Conservation (phyloP, 1,140 invertebrate species). For the Apolygus lucorum region DNA sequence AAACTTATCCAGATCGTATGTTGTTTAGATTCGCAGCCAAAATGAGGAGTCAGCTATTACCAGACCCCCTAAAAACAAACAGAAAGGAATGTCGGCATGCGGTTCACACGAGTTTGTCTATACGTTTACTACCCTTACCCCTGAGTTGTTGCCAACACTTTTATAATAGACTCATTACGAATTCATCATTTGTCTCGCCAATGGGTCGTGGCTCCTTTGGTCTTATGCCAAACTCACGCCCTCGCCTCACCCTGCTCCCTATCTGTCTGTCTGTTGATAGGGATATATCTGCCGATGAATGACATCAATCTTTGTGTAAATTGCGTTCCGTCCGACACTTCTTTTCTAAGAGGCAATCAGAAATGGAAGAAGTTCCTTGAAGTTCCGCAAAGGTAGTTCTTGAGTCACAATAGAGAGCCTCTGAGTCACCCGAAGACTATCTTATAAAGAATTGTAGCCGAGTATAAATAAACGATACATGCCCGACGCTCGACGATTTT, state of each 20-base stretch:
- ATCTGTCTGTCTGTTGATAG: not conserved
- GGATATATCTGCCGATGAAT: constrained; percentile 6
- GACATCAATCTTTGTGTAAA: not conserved
- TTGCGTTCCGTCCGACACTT: not conserved
- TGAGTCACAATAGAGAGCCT: no score
- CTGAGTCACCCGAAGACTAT: no score
- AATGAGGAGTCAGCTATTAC: no score
- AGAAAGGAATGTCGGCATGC: not conserved
- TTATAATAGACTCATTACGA: constrained; percentile 9
- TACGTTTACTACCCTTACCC: not conserved
- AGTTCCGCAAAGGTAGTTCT: no score
- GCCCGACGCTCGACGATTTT: no score
- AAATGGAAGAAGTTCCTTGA: no score
- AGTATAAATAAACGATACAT: no score
- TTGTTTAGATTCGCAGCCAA: no score
- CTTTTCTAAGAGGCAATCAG: no score
- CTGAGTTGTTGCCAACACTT: not conserved
- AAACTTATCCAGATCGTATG: no score
- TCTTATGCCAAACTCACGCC: not conserved
- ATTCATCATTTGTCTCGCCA: constrained; percentile 12
- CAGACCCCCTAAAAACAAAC: no score
- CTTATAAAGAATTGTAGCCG: no score
- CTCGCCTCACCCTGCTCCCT: not conserved
- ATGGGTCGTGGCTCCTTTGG: constrained; percentile 10
- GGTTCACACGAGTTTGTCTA: not conserved